These are phyloP conservation scores for Probaryconus sp. DNA, from an alignment of 1,140 invertebrate genomes.

Conservation along the genomic window DNA sequence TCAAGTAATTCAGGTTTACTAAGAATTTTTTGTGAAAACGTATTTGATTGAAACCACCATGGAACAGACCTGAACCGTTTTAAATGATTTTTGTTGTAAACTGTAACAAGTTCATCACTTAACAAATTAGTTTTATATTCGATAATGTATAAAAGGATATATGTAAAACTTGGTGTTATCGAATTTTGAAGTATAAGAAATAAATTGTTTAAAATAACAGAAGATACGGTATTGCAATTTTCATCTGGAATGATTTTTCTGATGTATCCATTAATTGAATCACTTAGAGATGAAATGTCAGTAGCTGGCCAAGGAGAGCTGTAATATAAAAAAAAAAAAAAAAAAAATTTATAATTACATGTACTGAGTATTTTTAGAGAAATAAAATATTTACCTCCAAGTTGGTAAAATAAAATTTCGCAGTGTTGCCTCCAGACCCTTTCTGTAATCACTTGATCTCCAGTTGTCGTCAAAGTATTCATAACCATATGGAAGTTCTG, in stretches of 20 bases:
- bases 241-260: slow-evolving; percentile 60
- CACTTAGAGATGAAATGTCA: slow-evolving; percentile 59
- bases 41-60: slow-evolving; percentile 75
- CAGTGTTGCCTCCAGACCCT: slow-evolving; percentile 62
- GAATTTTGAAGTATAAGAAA: slow-evolving; percentile 63
- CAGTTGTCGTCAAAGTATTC: slow-evolving; percentile 80
- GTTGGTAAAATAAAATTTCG: slow-evolving; percentile 66
- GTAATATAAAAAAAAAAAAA: slow-evolving; percentile 43
- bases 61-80: slow-evolving; percentile 70
- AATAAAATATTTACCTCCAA: slow-evolving; percentile 69
- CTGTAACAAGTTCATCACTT: slow-evolving; percentile 61
- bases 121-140: slow-evolving; percentile 67
- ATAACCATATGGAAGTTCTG: slow-evolving; percentile 75
- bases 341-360: slow-evolving; percentile 4
- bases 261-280: slow-evolving; percentile 64
- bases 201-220: slow-evolving; percentile 67
- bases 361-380: background rate
- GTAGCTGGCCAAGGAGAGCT: slow-evolving; percentile 71
- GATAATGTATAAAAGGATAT: slow-evolving; percentile 69
- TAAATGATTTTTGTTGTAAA: slow-evolving; percentile 73
- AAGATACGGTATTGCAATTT: slow-evolving; percentile 55
- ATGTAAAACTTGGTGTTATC: slow-evolving; percentile 63
- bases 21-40: no score
- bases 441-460: slow-evolving; percentile 72
- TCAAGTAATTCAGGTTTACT: no score